These are phyloP conservation scores for Archips crataeganus DNA, from an alignment of 2,888 invertebrate genomes.

Conservation along the genomic window DNA sequence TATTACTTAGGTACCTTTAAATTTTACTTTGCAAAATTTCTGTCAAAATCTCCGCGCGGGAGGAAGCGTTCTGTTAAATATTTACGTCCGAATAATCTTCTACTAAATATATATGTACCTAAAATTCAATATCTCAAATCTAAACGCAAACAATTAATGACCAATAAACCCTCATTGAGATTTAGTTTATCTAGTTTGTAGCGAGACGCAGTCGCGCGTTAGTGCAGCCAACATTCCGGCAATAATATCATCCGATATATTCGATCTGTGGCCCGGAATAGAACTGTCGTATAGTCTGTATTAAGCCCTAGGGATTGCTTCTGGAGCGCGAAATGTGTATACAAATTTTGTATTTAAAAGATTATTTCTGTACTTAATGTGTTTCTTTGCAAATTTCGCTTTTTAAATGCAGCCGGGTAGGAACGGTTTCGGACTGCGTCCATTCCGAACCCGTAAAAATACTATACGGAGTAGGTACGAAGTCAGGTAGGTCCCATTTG, in stretches of 20 bases:
- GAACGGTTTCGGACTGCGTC: no score
- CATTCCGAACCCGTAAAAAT: no score
- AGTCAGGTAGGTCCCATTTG: no score
- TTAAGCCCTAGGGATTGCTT: conserved; percentile 6
- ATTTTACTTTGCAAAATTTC: no score
- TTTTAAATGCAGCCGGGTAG: no score
- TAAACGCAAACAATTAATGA: neutral
- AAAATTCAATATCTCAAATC: neutral
- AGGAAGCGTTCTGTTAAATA: no score
- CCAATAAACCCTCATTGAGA: neutral
- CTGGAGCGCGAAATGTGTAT: neutral
- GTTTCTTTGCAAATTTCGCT: no score
- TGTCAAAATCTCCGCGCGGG: no score
- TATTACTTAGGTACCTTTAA: no score
- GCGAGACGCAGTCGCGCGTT: conserved; percentile 4
- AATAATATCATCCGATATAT: conserved; percentile 36
- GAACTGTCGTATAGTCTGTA: conserved; percentile 29
- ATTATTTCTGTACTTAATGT: neutral
- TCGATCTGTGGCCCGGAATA: conserved; percentile 33
- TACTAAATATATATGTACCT: no score
- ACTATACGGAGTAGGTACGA: no score
- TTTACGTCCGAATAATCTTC: no score
- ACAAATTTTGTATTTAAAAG: neutral
- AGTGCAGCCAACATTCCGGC: conserved; percentile 27
- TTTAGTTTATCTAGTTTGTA: conserved; percentile 19